Conservation (phyloP, 1,140 invertebrate species). For the Caerostris darwini region DNA sequence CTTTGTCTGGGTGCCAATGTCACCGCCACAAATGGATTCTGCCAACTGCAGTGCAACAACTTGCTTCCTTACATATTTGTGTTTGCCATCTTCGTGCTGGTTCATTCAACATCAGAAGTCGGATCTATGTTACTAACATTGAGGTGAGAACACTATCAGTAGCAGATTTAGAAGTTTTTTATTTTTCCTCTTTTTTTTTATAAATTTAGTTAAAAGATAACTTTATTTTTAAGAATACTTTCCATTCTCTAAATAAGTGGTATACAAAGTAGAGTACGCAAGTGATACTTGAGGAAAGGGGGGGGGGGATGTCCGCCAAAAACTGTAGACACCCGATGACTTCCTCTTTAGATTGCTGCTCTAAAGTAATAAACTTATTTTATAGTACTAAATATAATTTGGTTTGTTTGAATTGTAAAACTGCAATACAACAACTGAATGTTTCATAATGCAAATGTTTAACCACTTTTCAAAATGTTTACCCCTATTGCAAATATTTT, state of each 20-base stretch:
- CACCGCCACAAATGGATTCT: constrained; percentile 87
- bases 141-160: constrained; percentile 74
- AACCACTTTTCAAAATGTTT: too few species aligned
- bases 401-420: too few species aligned
- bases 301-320: too few species aligned
- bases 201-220: neutral
- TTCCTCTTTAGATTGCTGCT: too few species aligned
- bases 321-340: too few species aligned
- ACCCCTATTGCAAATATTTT: too few species aligned
- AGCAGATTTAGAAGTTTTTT: neutral
- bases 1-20: constrained; percentile 85
- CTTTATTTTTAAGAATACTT: neutral
- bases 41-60: constrained; percentile 89
- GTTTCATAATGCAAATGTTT: too few species aligned
- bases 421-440: too few species aligned
- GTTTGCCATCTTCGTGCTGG: constrained; percentile 93
- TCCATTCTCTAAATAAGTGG: neutral
- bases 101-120: constrained; percentile 95
- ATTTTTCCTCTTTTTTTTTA: constrained; percentile 28
- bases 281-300: too few species aligned
- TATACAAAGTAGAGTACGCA: too few species aligned
- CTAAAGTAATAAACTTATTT: too few species aligned
- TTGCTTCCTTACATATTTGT: constrained; percentile 92
- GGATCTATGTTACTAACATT: constrained; percentile 94
- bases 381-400: too few species aligned